Evolutionary conservation across 2,888 invertebrate genomes (phyloP).

Genomic region (Chalcis sispes): DNA sequence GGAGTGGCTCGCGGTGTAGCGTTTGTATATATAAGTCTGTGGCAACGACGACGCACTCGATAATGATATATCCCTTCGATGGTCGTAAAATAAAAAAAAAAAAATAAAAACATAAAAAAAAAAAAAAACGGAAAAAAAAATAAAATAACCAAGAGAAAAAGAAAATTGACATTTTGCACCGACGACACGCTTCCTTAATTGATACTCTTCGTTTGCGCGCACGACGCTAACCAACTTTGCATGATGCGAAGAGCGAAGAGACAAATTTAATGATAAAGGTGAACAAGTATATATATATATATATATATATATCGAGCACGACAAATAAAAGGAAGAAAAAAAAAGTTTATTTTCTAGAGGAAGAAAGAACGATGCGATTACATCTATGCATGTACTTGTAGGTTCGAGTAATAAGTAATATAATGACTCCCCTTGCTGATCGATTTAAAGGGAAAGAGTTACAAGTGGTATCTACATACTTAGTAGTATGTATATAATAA

Average conservation of each 20-base stretch:
- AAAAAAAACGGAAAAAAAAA: background rate
- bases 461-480: too few relatives aligned
- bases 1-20: constrained; percentile 30
- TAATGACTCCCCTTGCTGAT: constrained; percentile 2
- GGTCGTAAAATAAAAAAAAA: background rate
- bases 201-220: background rate
- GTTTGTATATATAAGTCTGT: background rate
- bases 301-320: background rate
- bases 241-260: background rate
- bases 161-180: constrained; percentile 14
- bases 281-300: background rate
- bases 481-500: too few relatives aligned
- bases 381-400: too few relatives aligned
- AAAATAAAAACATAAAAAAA: background rate
- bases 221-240: background rate
- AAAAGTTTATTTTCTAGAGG: background rate
- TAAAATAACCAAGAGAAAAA: background rate
- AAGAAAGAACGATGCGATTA: too few relatives aligned
- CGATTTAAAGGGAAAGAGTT: constrained; percentile 23
- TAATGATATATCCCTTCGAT: constrained; percentile 22
- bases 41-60: background rate
- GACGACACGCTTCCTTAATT: constrained; percentile 30
- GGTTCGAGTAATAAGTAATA: background rate
- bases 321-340: constrained; percentile 9
- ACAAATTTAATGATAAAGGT: constrained; percentile 9